Conservation (phyloP, 2,113 vertebrate species). For the Lepus timidus region DNA sequence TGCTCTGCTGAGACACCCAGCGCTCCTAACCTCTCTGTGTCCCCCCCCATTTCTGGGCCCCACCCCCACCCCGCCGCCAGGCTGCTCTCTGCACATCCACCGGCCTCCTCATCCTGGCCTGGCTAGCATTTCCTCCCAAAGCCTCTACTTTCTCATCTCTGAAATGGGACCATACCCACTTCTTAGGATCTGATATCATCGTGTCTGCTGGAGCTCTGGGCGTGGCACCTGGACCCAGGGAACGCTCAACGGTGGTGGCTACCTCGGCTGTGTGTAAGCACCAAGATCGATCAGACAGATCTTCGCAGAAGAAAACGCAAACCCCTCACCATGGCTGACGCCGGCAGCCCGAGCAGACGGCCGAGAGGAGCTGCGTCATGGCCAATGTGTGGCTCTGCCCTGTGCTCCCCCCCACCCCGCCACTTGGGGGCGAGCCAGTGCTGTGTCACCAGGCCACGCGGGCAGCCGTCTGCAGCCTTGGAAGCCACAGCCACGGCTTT, state of each 20-base stretch:
- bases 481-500: neutral
- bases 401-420: neutral
- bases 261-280: too few species aligned
- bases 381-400: neutral
- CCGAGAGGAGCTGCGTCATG: too few species aligned
- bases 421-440: neutral
- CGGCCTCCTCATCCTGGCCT: neutral
- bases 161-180: neutral
- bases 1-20: neutral
- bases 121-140: neutral
- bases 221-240: neutral
- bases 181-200: neutral
- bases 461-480: neutral
- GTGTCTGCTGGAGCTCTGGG: too few species aligned
- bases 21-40: neutral
- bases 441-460: neutral
- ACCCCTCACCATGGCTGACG: accelerated
- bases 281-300: neutral
- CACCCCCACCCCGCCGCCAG: neutral
- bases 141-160: neutral
- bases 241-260: accelerated
- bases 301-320: neutral
- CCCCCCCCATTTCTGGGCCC: neutral
- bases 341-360: too few species aligned
- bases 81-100: neutral